Base-by-base conservation (phyloP, 2,888 invertebrate species). In the Meteorus colon region DNA sequence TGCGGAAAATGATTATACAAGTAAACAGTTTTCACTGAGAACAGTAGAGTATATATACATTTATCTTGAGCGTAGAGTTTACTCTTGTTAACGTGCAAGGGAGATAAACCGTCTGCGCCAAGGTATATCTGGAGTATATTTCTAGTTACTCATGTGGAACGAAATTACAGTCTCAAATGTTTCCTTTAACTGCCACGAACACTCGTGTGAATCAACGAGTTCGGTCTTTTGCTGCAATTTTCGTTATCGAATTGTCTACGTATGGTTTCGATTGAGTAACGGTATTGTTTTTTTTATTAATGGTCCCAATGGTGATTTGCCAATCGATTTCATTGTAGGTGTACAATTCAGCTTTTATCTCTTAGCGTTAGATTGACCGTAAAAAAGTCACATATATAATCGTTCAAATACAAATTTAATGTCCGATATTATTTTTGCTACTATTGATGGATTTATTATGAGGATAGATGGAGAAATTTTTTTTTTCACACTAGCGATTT, bases 131-230 rank as follows among this genome's bases (percentile, higher is more conserved):
- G 69, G 31, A 4, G 69, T 69, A 19, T 55, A 69, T 41, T 48
- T 62, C 29, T n/a, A n/a, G 62, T 63, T 62, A 72, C 10, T 72
- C 71, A 31, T 6, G n/a, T 62, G 71, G 29, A 48, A 63, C 31
- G 10, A 45, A 62, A n/a, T 72, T 31, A 63, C 48, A 72, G 45
- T 62, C 45, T 62, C 41, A 55, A n/a, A 24, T 34, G 10, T 45
- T 62, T 62, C 29, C 48, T 29, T 6, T 51, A 34, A 55, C 51
- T 55, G 59, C 41, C 73, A 67, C 29, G 59, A 73, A 59, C 59
- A 73, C 51, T 67, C 59, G 59, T 45, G 73, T 67, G 73, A 73
- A 67, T 67, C 37, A 59, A 63, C 34, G 10, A n/a, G 29, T 34
- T 31, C 14, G 37, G 34, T 41, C 62, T 73, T 51, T 41, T 27